Evolutionary conservation across 1,140 invertebrate species (phyloP).

Genomic region (Neodiprion virginianus): DNA sequence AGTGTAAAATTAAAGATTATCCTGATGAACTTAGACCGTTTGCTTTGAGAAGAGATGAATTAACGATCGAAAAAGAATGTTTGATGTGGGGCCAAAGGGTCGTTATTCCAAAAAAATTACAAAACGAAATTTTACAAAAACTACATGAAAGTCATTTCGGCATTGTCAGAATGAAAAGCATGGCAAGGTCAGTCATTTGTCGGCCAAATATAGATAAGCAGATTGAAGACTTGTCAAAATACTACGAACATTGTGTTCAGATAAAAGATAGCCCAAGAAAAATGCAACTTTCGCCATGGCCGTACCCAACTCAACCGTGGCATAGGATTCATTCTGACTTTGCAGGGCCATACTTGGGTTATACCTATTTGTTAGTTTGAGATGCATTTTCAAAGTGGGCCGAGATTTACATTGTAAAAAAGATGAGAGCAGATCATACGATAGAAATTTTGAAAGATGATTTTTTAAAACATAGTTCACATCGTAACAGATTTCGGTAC

Average conservation of each 20-base stretch:
- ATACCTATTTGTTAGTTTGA: background rate
- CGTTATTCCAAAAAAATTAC: constrained; percentile 28
- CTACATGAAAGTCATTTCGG: constrained; percentile 34
- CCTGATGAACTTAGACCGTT: constrained; percentile 2
- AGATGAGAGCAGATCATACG: background rate
- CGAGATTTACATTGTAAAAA: background rate
- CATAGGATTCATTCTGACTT: too few relatives aligned
- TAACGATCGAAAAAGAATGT: constrained; percentile 17
- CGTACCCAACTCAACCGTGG: too few relatives aligned
- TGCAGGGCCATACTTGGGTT: too few relatives aligned
- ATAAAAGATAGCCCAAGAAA: too few relatives aligned
- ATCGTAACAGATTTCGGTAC: constrained; percentile 13
- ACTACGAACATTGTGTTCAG: too few relatives aligned
- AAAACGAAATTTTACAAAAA: constrained; percentile 26
- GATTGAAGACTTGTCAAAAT: background rate
- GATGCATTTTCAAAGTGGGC: constrained; percentile 26
- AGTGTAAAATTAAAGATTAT: too few relatives aligned
- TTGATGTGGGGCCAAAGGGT: background rate
- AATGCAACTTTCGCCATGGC: too few relatives aligned
- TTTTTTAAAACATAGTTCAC: background rate
- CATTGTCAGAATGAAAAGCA: constrained; percentile 33
- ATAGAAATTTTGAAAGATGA: too few relatives aligned
- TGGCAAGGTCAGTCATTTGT: constrained; percentile 31
- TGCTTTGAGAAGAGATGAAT: constrained; percentile 13
- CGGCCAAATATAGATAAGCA: constrained; percentile 28